Percentiles rank a stretch among this genome's conserved stretches.
phyloP scores from a whole-genome alignment of 1,140 invertebrate genomes.

The Nasonia giraulti region DNA sequence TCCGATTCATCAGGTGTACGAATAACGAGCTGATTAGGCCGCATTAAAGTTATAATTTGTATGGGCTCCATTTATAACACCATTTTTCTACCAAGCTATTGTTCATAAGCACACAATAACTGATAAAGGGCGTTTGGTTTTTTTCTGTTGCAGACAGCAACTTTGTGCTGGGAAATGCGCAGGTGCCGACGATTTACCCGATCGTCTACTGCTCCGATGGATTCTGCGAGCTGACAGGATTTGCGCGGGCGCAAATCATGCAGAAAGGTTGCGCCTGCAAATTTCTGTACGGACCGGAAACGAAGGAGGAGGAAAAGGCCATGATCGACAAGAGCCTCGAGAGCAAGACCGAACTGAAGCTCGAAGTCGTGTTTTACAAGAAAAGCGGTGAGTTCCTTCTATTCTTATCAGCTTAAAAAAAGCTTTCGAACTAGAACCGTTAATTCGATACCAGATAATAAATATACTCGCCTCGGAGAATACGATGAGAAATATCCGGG shows the following conservation, averaged over 20 bases:
- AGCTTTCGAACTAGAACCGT: no score
- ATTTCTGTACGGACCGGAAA: slow-evolving; percentile 95
- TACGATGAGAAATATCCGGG: no score
- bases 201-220: slow-evolving; percentile 99
- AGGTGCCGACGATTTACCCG: slow-evolving; percentile 90
- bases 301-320: slow-evolving; percentile 88
- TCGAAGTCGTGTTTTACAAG: slow-evolving; percentile 96
- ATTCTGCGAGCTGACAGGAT: slow-evolving; percentile 97
- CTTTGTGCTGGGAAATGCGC: slow-evolving; percentile 97
- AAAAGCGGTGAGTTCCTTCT: slow-evolving; percentile 85
- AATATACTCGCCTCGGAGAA: no score
- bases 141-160: slow-evolving; percentile 90
- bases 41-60: no score
- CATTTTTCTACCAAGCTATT: no score
- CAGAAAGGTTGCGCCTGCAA: slow-evolving; percentile 97
- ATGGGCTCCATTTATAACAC: no score
- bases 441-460: no score
- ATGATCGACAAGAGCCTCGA: slow-evolving; percentile 93
- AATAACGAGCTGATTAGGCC: no score
- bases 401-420: neutral
- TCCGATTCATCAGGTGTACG: no score
- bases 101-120: no score
- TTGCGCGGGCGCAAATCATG: slow-evolving; percentile 95
- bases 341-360: slow-evolving; percentile 92
- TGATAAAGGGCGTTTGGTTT: neutral